Evolutionary conservation across 2,888 invertebrate genomes (phyloP), one percentile per base, ranked within the genome.

Genomic region (Melanchra persicariae): DNA sequence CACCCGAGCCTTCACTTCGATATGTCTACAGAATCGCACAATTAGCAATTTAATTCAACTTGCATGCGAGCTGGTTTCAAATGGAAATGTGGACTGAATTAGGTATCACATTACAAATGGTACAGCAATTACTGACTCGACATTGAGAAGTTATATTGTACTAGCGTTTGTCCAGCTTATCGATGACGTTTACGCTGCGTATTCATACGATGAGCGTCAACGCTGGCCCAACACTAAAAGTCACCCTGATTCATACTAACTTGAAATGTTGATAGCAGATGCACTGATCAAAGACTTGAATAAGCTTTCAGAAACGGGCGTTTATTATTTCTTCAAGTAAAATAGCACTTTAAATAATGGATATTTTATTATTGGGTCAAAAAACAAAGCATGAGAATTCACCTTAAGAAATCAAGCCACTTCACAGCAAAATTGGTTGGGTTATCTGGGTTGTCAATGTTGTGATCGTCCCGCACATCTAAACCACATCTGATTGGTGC

Each of bases 371-470:
- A 40, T 30, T 26, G 66, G 26, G 12, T 15, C 34, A 47, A 54
- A 2, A 5, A 55, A 24, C 9, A 51, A 24, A 45, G 78, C 72
- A 72, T 77, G 72, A 30, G 37, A 68, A 26, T 17, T 30, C 40
- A 55, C n/a, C 5, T 47, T 26, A 40, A 24, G 63, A 77, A 79
- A 81, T 65, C 77, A 78, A 85, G 81, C 77, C 80, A 78, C 70
- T 65, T 74, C 72, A 63, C 67, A 62, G 57, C 66, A 64, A 63
- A 63, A 74, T 70, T 80, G 82, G 76, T 69, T 82, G 78, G 72
- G 66, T 54, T 70, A 37, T 47, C 86, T 74, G 79, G 75, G 76
- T 81, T 80, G 71, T 82, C 75, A 59, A 81, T 85, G 77, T 79
- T 64, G 79, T 79, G 70, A 49, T 74, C 76, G 72, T 70, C 24